Evolutionary conservation across 2,113 vertebrate species (phyloP).

Genomic region (Xiphophorus maculatus): DNA sequence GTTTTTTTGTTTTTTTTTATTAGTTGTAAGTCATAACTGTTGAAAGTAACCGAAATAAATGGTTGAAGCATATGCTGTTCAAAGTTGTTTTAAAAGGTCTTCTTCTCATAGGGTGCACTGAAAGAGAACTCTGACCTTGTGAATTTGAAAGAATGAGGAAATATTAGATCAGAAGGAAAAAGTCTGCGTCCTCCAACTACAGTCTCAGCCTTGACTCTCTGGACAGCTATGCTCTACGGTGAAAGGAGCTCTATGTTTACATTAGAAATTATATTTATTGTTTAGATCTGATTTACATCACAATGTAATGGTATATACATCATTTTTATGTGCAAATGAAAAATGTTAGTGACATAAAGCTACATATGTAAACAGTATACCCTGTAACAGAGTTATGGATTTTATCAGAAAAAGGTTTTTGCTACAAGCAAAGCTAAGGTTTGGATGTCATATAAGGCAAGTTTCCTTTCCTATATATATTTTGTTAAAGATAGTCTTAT

Average conservation of each 20-base stretch:
- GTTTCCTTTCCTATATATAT: neutral
- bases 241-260: conserved; percentile 1
- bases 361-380: neutral
- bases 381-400: neutral
- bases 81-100: too few relatives aligned
- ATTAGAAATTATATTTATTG: neutral
- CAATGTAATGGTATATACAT: neutral
- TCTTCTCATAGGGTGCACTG: too few relatives aligned
- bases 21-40: too few relatives aligned
- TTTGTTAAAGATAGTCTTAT: neutral
- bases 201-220: too few relatives aligned
- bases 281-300: neutral
- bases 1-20: too few relatives aligned
- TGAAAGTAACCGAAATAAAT: too few relatives aligned
- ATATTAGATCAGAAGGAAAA: conserved; percentile 5
- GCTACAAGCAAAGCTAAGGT: neutral
- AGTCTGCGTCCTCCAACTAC: too few relatives aligned
- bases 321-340: neutral
- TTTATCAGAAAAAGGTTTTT: neutral
- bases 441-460: neutral
- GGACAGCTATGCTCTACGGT: conserved; percentile 17
- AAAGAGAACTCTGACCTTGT: conserved; percentile 23
- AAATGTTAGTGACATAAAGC: neutral
- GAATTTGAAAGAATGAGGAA: conserved; percentile 24
- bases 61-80: too few relatives aligned